Base-by-base conservation (phyloP, 2,113 vertebrate species). In the Himantopus leucocephalus region DNA sequence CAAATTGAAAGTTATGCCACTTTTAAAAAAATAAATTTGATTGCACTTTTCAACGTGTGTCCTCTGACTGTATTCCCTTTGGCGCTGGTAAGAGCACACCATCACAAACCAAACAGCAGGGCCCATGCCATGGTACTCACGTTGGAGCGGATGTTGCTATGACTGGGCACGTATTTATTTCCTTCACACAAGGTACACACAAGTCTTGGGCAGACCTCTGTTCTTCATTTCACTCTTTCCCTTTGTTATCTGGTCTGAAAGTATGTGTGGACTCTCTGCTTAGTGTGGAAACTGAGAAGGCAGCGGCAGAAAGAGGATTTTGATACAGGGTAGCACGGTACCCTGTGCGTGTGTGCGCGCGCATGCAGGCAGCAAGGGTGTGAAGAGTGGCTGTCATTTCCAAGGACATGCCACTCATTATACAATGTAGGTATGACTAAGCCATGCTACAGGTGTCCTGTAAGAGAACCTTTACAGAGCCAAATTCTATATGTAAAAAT, bases 361-460 rank as follows among this genome's bases (percentile, higher is more conserved):
- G 16, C 4, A 4, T 7, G n/a, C 7, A 3, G 8, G 29, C 75
- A 29, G 32, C 60, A 52, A 29, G n/a, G 29, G 17, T 0, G 1
- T 59, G 70, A 53, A 47, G n/a, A 34, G n/a, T 10, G 23, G 5
- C 35, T 10, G 20, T 52, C 19, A 45, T 56, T 83, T n/a, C 83
- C 30, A 53, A 47, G 34, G 58, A 48, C 29, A 0, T 47, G 17
- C 9, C 30, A 29, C 50, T 75, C 19, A 3, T 62, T 56, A 9
- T 34, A 15, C 0, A 2, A 17, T 26, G 35, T n/a, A 68, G 21
- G 47, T 59, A 10, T 32, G 53, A 14, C 41, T 45, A 50, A 73
- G 41, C 35, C 43, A 13, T 45, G 35, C 20, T 68, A 18, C 32
- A 62, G 52, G 32, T 8, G 30, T 18, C 26, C 41, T 48, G 7